phyloP scores from a whole-genome alignment of 2,797 vertebrate species.

The Avahi laniger region DNA sequence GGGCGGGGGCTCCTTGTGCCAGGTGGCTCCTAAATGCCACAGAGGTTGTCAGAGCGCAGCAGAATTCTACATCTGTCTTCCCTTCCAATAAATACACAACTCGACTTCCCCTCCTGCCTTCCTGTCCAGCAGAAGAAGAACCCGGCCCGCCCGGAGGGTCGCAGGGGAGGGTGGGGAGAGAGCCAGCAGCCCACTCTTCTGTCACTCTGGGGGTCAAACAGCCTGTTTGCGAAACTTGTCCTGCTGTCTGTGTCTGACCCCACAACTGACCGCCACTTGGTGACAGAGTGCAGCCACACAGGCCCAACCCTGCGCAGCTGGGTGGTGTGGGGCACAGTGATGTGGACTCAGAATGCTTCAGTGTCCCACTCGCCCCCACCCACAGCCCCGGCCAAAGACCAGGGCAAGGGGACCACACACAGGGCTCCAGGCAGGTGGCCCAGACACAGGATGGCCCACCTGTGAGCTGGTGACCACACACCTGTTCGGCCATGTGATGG shows the following conservation, averaged over 20 bases:
- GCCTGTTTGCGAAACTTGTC: not conserved
- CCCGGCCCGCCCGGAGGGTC: no score
- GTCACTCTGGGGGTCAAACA: not conserved
- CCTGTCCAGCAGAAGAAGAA: not conserved
- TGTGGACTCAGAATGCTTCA: accelerated
- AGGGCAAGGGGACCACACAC: not conserved
- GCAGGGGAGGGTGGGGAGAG: not conserved
- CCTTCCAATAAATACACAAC: not conserved
- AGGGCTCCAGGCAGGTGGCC: not conserved
- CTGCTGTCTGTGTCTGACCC: not conserved
- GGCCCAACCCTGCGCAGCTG: not conserved
- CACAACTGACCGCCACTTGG: not conserved
- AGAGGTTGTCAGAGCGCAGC: accelerated
- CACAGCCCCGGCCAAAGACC: not conserved
- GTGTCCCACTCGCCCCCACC: accelerated
- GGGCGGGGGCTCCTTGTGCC: accelerated
- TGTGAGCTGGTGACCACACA: not conserved
- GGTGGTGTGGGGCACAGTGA: accelerated
- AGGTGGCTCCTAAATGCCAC: accelerated
- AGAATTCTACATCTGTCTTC: accelerated
- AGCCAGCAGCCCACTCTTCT: accelerated
- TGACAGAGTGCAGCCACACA: not conserved
- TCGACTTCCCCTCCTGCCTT: no score
- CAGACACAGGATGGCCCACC: not conserved
- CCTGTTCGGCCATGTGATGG: not conserved